These are phyloP conservation scores for Limulus polyphemus DNA, from an alignment of 2,888 invertebrate genomes.

Conservation along the genomic window DNA sequence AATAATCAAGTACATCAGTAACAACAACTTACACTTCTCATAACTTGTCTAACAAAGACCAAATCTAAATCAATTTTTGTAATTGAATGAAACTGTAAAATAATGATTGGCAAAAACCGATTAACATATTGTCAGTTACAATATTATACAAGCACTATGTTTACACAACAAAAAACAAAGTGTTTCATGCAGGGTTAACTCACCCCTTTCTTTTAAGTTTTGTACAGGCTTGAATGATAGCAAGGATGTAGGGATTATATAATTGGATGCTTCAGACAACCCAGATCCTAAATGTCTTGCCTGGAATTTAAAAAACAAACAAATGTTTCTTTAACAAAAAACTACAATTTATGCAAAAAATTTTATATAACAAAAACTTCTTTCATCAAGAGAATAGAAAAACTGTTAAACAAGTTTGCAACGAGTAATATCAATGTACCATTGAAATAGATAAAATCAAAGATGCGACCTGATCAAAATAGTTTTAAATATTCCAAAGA, in stretches of 20 bases:
- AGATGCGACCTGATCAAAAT: too few relatives aligned
- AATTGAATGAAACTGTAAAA: too few relatives aligned
- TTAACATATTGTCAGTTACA: too few relatives aligned
- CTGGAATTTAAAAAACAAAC: conserved; percentile 20
- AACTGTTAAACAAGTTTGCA: background rate
- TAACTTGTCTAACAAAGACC: too few relatives aligned
- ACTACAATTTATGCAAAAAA: background rate
- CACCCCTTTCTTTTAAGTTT: conserved; percentile 44
- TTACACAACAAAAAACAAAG: too few relatives aligned
- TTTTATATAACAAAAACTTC: background rate
- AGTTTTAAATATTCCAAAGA: too few relatives aligned
- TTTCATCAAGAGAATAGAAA: background rate
- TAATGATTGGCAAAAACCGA: too few relatives aligned
- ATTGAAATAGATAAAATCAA: background rate
- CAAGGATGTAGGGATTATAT: conserved; percentile 48
- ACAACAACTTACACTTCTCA: too few relatives aligned
- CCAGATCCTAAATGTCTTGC: conserved; percentile 53
- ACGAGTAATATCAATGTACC: background rate
- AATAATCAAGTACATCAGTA: too few relatives aligned
- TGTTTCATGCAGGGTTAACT: too few relatives aligned
- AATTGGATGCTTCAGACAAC: conserved; percentile 50
- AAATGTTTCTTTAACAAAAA: background rate
- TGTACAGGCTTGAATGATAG: conserved; percentile 55
- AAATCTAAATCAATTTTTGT: too few relatives aligned
- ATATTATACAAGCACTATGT: too few relatives aligned